phyloP scores from a whole-genome alignment of 2,797 vertebrate genomes.

The Pangasius macronema region DNA sequence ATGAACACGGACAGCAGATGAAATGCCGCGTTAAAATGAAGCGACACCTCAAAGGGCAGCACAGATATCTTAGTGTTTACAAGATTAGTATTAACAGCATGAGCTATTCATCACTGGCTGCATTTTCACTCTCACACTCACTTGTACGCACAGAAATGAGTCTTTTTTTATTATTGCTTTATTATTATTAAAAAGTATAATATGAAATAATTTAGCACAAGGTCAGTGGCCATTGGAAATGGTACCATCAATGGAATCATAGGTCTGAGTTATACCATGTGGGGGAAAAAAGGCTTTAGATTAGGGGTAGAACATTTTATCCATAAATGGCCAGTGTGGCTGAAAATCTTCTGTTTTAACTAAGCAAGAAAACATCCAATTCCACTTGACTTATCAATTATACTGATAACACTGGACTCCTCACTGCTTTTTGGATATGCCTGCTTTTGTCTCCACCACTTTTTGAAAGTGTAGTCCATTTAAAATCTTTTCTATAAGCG shows the following conservation, averaged over 20 bases:
- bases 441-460: background rate
- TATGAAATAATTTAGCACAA: background rate
- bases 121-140: background rate
- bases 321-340: background rate
- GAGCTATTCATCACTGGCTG: background rate
- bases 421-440: background rate
- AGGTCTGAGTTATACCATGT: background rate
- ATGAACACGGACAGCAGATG: constrained; percentile 16
- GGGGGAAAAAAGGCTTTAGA: background rate
- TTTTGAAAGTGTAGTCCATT: background rate
- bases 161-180: background rate
- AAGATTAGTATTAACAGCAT: background rate
- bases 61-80: background rate
- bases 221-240: background rate
- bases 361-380: background rate
- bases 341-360: background rate
- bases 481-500: background rate
- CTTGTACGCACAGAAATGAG: background rate
- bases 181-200: background rate
- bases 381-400: background rate
- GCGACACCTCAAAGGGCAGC: background rate
- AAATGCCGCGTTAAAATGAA: background rate
- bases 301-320: background rate
- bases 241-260: background rate
- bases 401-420: background rate